Evolutionary conservation across 2,113 vertebrate species (phyloP), one percentile per base, ranked within the genome.

Genomic region (Phocoena sinus): DNA sequence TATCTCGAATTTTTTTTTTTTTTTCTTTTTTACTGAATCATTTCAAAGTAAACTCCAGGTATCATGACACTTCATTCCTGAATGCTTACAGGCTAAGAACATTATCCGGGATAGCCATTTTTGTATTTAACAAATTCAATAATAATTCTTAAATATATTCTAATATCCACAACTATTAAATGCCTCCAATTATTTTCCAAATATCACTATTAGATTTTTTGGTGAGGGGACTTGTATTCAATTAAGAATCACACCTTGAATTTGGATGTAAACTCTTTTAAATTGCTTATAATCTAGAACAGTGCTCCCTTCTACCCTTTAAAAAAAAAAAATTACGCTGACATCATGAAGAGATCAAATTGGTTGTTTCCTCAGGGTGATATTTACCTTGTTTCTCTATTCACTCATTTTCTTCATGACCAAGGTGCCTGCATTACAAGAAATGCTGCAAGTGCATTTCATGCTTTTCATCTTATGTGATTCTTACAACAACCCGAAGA

Each of bases 141-240:
- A 87, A 31, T 73, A 85, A 85, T 94, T 95, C 2, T 87, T 76
- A 94, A 94, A 71, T 88, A 80, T 28, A 85, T n/a, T n/a, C 21
- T 81, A 93, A 82, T 80, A 76, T 58, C 18, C 17, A 83, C 74
- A 33, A 58, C 60, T 50, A 87, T 11, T 85, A 58, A 67, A 68
- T 21, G 10, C 31, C 17, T 85, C n/a, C 13, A 82, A 77, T n/a
- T 89, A 83, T 83, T 76, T 89, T 25, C 47, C 20, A 68, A 82
- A 71, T 79, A 13, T 71, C 33, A 83, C 90, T 25, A 47, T 53
- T 56, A 63, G 8, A 76, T 53, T 41, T 21, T 92, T 47, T 15
- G 41, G 10, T 56, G 14, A 10, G 50, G 3, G 12, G 53, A 90
- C 8, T 79, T 91, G 28, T 76, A 95, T 81, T 95, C 44, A 81